Base-by-base conservation (phyloP, 2,888 invertebrate genomes). In the Pollenia labialis region DNA sequence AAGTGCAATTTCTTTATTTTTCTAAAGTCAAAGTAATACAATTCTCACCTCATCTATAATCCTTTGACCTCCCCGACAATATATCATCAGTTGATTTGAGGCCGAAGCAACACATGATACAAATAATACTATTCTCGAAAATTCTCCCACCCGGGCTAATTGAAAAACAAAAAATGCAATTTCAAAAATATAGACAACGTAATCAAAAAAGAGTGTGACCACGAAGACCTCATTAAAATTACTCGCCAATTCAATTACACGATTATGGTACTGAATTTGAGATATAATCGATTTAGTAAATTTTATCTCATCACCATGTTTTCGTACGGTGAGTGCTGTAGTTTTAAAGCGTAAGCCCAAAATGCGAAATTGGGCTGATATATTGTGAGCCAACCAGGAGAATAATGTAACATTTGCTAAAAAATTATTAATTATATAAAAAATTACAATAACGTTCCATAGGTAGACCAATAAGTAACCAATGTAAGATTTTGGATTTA, bases 381-480 rank as follows among this genome's bases (percentile, higher is more conserved):
- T 75, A 52, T 88, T 88, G 42, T 85, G 83, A 2, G 85, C 71
- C 46, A 82, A 80, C 88, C 89, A 89, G 12, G 85, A 87, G 58
- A 83, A 88, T 2, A 89, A 50, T 0, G 83, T 82, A 64, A 88
- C 89, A 16, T 81, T 74, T 1, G 76, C 77, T 40, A 88, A 14
- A 0, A 83, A 60, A 9, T 69, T 85, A 68, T 76, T 52, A 2
- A 77, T 12, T 0, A 83, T 23, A 42, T 48, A 80, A 56, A 64
- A 81, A 6, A 83, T 44, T 3, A 64, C 54, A 12, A 85, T 4
- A 2, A 82, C 8, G 42, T 66, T 74, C 86, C 85, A 89, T 2
- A 79, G 23, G 46, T 68, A 85, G 11, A 76, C 50, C 10, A 88
- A n/a, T 4, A 75, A 9, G 23, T 86, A 88, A 14, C 71, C 84